A percentile compares a stretch with the other conserved stretches of the same genome.
These are phyloP conservation scores for Agapostemon virescens DNA, from an alignment of 2,888 invertebrate genomes.

Conservation along the genomic window DNA sequence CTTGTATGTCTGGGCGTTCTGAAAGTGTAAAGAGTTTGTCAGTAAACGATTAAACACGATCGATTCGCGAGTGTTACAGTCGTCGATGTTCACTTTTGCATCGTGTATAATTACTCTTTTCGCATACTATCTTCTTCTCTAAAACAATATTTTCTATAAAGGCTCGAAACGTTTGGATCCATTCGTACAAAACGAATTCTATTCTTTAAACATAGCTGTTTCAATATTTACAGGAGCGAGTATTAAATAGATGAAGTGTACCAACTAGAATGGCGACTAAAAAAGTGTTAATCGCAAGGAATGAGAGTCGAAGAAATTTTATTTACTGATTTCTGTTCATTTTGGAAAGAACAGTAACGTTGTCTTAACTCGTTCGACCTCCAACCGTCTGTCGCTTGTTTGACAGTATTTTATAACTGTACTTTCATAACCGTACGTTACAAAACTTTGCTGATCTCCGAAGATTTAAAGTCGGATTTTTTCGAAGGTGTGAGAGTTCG, in stretches of 20 bases:
- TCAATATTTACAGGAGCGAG: too few relatives aligned
- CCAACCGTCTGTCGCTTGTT: too few relatives aligned
- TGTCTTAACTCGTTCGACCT: too few relatives aligned
- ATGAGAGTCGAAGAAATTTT: too few relatives aligned
- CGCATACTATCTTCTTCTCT: background rate
- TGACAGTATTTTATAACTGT: background rate
- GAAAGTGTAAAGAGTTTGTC: slow-evolving; percentile 27
- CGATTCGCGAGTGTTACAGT: background rate
- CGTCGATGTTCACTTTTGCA: background rate
- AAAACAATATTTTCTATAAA: background rate
- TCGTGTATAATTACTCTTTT: background rate
- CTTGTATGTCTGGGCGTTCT: slow-evolving; percentile 11
- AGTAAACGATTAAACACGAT: background rate
- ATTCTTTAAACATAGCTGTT: background rate
- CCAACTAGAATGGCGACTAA: too few relatives aligned
- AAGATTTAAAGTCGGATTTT: background rate
- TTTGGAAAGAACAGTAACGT: too few relatives aligned
- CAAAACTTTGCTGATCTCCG: background rate
- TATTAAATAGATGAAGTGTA: too few relatives aligned
- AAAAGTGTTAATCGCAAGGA: too few relatives aligned
- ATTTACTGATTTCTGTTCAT: too few relatives aligned
- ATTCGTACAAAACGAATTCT: background rate
- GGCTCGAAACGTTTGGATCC: background rate
- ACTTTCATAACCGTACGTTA: too few relatives aligned
- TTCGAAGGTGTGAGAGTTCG: background rate